Percentiles rank a stretch among this genome's conserved stretches.
These are phyloP conservation scores for Tinea pellionella DNA, from an alignment of 2,888 invertebrate species.

Conservation along the genomic window DNA sequence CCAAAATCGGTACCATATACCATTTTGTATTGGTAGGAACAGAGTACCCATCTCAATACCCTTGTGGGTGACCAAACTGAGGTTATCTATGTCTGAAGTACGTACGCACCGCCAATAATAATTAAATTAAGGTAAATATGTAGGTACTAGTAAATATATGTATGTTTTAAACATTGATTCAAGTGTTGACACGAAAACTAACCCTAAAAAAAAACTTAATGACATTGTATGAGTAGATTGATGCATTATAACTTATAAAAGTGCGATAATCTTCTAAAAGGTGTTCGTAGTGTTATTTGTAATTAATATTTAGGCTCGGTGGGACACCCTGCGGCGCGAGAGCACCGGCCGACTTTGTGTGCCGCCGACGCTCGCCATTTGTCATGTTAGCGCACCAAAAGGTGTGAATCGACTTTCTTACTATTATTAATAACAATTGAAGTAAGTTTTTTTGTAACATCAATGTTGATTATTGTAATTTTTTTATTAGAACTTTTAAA, in stretches of 20 bases:
- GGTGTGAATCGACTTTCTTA: constrained; percentile 66
- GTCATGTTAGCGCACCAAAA: constrained; percentile 65
- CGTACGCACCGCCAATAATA: too few species aligned
- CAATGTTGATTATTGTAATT: constrained; percentile 57
- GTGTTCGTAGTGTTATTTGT: constrained; percentile 61
- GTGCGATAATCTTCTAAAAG: constrained; percentile 62
- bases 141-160: too few species aligned
- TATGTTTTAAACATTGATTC: too few species aligned
- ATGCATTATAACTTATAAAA: not conserved
- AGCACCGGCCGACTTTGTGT: constrained; percentile 46
- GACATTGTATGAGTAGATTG: not conserved
- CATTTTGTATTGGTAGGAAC: too few species aligned
- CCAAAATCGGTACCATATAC: too few species aligned
- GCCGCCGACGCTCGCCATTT: constrained; percentile 51
- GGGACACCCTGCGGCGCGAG: constrained; percentile 57
- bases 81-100: too few species aligned
- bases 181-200: not conserved
- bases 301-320: constrained; percentile 62
- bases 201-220: not conserved
- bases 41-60: too few species aligned
- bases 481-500: not conserved
- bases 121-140: too few species aligned
- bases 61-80: too few species aligned
- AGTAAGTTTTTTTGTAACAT: constrained; percentile 36
- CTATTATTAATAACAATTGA: constrained; percentile 59